phyloP scores from a whole-genome alignment of 2,113 vertebrate genomes.

The Microtus pennsylvanicus region DNA sequence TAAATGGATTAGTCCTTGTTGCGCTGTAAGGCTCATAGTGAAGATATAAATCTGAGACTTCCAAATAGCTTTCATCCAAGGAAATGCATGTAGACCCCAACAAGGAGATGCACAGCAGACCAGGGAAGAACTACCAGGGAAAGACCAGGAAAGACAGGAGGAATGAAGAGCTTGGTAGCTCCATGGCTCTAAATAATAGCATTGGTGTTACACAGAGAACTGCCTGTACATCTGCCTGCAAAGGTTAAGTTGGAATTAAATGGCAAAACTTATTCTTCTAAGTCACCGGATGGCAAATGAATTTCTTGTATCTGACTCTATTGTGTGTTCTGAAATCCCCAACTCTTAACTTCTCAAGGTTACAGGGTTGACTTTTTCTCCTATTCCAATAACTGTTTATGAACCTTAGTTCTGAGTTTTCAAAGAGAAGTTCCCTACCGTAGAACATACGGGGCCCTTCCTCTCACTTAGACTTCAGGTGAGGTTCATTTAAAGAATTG shows the following conservation, averaged over 20 bases:
- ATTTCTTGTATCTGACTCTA: fast-evolving
- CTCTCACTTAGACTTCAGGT: neutral
- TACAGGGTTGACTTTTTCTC: neutral
- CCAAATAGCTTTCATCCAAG: neutral
- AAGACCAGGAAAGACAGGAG: neutral
- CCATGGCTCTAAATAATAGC: neutral
- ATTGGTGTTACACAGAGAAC: neutral
- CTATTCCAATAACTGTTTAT: constrained; percentile 48
- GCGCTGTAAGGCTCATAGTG: neutral
- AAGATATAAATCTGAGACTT: neutral
- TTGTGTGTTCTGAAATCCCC: neutral
- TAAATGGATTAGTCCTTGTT: neutral
- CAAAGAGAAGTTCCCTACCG: neutral
- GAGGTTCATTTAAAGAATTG: constrained; percentile 25
- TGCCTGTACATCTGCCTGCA: neutral
- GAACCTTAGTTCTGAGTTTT: constrained; percentile 26
- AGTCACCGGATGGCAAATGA: neutral
- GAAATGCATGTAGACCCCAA: neutral
- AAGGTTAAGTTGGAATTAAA: neutral
- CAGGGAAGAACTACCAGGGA: neutral
- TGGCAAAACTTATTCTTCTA: fast-evolving
- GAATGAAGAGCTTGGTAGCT: neutral
- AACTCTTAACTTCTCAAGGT: neutral
- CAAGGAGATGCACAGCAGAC: neutral
- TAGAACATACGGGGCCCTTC: neutral